Conservation (phyloP, 1,140 invertebrate species). For the Pteromalus puparum region DNA sequence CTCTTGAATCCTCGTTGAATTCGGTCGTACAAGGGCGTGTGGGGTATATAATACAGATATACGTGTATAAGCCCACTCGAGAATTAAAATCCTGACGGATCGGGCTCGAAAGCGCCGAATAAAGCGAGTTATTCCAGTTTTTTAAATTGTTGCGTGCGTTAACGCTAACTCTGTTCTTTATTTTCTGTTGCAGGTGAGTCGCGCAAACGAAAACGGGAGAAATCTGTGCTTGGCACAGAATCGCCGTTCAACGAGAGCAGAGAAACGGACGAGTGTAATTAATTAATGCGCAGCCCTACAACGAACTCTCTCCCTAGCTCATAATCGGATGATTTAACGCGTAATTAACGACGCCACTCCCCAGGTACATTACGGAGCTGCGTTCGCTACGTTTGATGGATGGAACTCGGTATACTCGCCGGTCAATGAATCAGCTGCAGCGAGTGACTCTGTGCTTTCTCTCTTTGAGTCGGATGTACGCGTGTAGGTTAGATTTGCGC, state of each 20-base stretch:
- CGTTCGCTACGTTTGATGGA: not conserved
- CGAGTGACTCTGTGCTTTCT: no score
- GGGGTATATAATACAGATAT: no score
- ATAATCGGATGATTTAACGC: slow-evolving; percentile 1
- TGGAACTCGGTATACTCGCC: not conserved
- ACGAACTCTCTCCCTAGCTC: no score
- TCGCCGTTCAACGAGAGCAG: not conserved
- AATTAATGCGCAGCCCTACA: not conserved
- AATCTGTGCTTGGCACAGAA: not conserved
- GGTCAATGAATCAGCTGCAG: no score
- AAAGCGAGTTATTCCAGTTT: not conserved
- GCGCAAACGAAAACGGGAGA: not conserved
- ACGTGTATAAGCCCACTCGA: no score
- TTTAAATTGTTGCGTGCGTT: not conserved
- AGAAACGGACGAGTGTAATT: not conserved
- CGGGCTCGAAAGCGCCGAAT: no score
- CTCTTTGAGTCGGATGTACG: no score
- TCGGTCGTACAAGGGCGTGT: no score
- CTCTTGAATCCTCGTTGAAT: not conserved
- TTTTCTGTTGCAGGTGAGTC: not conserved
- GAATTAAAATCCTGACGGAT: no score
- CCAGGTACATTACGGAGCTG: not conserved
- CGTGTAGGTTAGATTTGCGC: no score
- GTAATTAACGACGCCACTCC: not conserved
- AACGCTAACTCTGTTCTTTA: not conserved